Percentiles rank a stretch among this genome's conserved stretches.
Evolutionary conservation across 1,140 invertebrate species (phyloP).

Genomic region (Dufourea novaeangliae): DNA sequence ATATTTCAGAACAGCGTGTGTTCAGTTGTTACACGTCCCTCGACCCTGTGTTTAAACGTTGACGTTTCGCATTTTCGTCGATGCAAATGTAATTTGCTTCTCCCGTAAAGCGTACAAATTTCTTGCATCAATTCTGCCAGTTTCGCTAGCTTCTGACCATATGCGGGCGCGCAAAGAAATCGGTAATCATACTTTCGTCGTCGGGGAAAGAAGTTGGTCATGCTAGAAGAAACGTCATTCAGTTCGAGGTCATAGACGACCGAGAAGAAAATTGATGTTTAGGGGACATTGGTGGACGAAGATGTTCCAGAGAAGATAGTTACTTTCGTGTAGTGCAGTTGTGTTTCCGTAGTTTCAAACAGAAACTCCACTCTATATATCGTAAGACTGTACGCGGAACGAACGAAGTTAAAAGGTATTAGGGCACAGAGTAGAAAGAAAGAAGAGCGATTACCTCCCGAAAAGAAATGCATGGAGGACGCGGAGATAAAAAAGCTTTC

Average conservation of each 20-base stretch:
- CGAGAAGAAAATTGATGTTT: no score
- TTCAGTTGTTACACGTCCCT: not conserved
- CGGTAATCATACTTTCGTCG: no score
- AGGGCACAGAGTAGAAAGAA: slow-evolving; percentile 22
- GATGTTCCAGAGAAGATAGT: not conserved
- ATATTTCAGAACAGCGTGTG: not conserved
- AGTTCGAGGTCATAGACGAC: no score
- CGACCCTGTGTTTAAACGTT: not conserved
- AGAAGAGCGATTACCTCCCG: slow-evolving; percentile 62
- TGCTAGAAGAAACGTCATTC: no score
- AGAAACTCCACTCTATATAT: slow-evolving; percentile 1
- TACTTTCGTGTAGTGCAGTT: no score
- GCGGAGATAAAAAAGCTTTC: slow-evolving; percentile 68
- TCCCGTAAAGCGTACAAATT: no score
- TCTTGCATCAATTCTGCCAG: no score
- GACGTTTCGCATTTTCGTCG: no score
- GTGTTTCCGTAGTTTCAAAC: slow-evolving; percentile 35
- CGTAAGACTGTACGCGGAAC: not conserved
- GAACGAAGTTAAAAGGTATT: slow-evolving; percentile 29
- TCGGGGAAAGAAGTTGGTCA: no score
- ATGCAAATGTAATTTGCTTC: no score
- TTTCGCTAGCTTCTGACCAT: no score
- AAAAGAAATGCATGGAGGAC: slow-evolving; percentile 55
- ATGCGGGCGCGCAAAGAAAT: no score
- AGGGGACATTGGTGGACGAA: not conserved